Percentiles rank a stretch among this genome's conserved stretches.
Conservation (phyloP, 2,797 vertebrate genomes). For the Gadopsis bispinosus region DNA sequence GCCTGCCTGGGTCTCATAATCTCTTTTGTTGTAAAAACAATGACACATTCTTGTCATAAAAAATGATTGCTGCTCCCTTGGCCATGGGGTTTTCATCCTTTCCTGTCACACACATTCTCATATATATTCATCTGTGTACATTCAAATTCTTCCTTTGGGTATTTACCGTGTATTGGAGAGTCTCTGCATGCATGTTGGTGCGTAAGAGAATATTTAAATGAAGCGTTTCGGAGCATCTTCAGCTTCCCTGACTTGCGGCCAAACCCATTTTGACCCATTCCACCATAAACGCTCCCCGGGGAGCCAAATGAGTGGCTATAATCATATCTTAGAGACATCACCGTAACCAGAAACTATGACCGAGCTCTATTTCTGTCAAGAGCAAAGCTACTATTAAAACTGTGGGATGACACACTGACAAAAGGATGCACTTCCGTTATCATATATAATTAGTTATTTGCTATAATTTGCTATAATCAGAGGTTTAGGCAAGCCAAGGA, state of each 20-base stretch:
- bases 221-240: constrained; percentile 37
- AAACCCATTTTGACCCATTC: constrained; percentile 52
- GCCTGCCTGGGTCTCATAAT: constrained; percentile 51
- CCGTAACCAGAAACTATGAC: constrained; percentile 37
- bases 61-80: constrained; percentile 41
- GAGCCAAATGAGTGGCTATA: constrained; percentile 44
- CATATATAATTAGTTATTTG: constrained; percentile 62
- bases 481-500: constrained; percentile 41
- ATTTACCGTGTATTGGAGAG: not conserved
- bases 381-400: constrained; percentile 64
- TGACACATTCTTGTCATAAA: constrained; percentile 70
- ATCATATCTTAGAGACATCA: constrained; percentile 53
- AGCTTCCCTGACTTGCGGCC: constrained; percentile 40
- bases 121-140: constrained; percentile 30
- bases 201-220: constrained; percentile 24
- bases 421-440: constrained; percentile 62
- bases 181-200: constrained; percentile 6
- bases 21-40: constrained; percentile 74
- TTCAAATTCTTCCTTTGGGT: constrained; percentile 30
- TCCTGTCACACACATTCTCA: constrained; percentile 42
- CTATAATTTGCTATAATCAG: constrained; percentile 59
- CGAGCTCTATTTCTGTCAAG: constrained; percentile 52
- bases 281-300: constrained; percentile 45
- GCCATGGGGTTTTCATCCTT: constrained; percentile 26
- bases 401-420: constrained; percentile 53